Conservation (phyloP, 2,113 vertebrate species). For the Hemiprocne comata region DNA sequence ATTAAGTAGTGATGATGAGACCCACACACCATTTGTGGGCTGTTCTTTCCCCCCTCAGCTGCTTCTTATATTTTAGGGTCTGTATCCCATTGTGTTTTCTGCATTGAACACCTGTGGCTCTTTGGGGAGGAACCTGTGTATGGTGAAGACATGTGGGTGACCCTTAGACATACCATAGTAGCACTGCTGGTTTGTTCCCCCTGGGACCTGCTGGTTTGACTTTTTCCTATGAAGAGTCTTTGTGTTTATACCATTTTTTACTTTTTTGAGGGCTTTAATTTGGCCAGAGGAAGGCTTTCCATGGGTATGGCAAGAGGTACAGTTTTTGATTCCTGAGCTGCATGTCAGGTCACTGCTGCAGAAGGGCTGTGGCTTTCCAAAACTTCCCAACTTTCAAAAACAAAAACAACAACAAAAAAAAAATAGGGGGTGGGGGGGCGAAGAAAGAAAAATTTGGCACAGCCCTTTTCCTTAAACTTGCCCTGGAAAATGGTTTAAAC, state of each 20-base stretch:
- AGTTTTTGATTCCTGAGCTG: background rate
- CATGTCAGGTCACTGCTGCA: background rate
- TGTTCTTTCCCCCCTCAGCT: background rate
- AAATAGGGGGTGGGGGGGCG: background rate
- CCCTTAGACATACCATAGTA: background rate
- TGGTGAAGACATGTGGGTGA: background rate
- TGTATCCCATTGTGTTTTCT: background rate
- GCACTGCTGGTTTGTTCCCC: background rate
- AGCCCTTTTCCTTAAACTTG: background rate
- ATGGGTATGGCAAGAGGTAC: background rate
- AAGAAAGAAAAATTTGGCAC: background rate
- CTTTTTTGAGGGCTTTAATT: background rate
- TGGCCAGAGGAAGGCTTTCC: background rate
- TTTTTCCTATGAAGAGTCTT: background rate
- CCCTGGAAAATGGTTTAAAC: background rate
- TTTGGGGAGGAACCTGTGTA: background rate
- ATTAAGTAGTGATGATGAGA: background rate
- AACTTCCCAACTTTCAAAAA: background rate
- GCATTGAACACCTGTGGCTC: rapidly evolving
- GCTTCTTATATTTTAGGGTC: background rate
- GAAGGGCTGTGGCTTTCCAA: background rate
- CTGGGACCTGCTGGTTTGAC: background rate
- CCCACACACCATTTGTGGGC: rapidly evolving
- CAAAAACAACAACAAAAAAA: background rate
- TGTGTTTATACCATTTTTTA: background rate